Evolutionary conservation across 2,888 invertebrate genomes (phyloP).

Genomic region (Malacosoma neustria): DNA sequence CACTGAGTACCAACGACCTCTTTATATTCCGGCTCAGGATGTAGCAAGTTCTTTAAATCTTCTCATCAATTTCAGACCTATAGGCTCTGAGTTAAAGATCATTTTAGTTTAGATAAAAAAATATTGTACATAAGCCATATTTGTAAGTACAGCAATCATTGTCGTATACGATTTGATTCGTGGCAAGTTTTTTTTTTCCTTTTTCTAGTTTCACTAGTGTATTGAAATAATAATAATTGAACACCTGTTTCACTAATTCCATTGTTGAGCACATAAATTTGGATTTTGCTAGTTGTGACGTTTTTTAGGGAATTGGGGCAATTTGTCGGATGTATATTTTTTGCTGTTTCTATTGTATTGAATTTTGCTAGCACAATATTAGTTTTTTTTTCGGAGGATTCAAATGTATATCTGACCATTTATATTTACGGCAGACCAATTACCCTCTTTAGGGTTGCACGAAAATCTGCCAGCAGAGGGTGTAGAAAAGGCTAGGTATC

Average conservation of each 20-base stretch:
- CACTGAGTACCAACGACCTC: conserved; percentile 75
- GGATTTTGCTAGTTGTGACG: conserved; percentile 34
- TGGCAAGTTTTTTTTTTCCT: conserved; percentile 50
- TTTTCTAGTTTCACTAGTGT: conserved; percentile 50
- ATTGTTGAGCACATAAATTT: conserved; percentile 53
- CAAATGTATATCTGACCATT: neutral
- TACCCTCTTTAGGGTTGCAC: too few species aligned
- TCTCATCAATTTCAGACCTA: conserved; percentile 29
- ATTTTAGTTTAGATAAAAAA: conserved; percentile 19
- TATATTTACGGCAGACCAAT: too few species aligned
- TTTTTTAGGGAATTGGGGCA: conserved; percentile 17
- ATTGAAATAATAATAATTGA: conserved; percentile 63
- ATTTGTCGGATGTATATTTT: conserved; percentile 1
- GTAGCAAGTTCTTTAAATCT: conserved; percentile 30
- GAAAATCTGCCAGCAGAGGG: too few species aligned
- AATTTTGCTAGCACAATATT: conserved; percentile 4
- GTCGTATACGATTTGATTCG: conserved; percentile 74
- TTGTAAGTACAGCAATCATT: conserved; percentile 66
- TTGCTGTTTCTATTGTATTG: conserved; percentile 9
- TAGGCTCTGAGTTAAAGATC: conserved; percentile 18
- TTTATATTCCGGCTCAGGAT: conserved; percentile 35
- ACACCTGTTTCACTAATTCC: conserved; percentile 62
- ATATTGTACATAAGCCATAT: conserved; percentile 61
- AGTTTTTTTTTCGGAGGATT: neutral
- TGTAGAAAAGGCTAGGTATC: too few species aligned